Conservation (phyloP, 53 echinoderm and acorn worm genomes). For the Actinopyga echinites region DNA sequence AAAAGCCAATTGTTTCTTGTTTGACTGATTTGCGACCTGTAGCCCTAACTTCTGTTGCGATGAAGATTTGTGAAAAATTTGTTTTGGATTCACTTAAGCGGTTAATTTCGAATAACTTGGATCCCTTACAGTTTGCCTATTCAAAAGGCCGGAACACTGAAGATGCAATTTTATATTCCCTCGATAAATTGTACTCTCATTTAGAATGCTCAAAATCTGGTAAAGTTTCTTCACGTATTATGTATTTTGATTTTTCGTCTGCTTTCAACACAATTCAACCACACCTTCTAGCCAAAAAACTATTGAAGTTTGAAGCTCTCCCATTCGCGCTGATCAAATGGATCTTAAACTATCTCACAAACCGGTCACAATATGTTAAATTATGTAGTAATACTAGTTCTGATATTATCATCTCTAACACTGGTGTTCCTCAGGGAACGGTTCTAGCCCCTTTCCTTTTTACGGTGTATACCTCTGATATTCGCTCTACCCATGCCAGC, state of each 20-base stretch:
- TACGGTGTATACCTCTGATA: conserved; percentile 14
- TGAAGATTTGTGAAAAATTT: neutral
- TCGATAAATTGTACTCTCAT: neutral
- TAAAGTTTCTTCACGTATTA: neutral
- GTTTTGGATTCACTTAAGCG: neutral
- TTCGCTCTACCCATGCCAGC: neutral
- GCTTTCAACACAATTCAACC: conserved; percentile 7
- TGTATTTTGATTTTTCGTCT: conserved; percentile 13
- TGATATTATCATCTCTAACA: neutral
- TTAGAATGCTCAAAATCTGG: neutral
- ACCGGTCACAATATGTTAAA: neutral
- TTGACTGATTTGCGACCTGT: neutral
- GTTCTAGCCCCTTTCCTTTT: conserved; percentile 23
- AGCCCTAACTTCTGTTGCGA: neutral
- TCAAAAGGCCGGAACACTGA: neutral
- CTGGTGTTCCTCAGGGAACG: conserved; percentile 41
- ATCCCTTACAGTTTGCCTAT: too few relatives aligned
- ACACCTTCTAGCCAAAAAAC: too few relatives aligned
- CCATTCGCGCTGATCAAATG: too few relatives aligned
- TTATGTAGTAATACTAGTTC: neutral
- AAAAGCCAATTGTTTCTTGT: neutral
- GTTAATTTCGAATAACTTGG: neutral
- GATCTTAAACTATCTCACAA: too few relatives aligned
- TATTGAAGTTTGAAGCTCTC: too few relatives aligned
- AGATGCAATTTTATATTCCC: neutral